Base-by-base conservation (phyloP, 1,140 invertebrate species). In the Caenorhabditis briggsae region DNA sequence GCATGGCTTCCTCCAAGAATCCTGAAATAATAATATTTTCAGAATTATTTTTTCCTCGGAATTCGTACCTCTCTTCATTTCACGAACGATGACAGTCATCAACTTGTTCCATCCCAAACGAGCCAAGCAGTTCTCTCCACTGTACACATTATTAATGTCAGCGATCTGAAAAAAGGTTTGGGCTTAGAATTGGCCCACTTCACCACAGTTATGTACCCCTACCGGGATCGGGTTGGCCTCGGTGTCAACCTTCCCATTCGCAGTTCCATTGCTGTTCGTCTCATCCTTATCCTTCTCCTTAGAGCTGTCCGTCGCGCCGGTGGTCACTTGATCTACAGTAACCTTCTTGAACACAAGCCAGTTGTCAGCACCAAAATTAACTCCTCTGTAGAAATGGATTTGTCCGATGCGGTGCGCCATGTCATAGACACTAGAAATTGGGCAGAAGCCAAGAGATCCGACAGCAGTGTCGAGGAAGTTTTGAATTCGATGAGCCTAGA, bases 321-420 rank as follows among this genome's bases (percentile, higher is more conserved):
- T 82, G 5, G 87, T 88, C 20, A 88, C 87, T 65, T 89, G 88
- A 78, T 89, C 89, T 14, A 89, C 89, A 14, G 89, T 86, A 18
- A 89, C 89, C 25, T 88, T 88, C 83, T 89, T 89, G 88, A 89
- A 89, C 2, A 89, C 89, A 9, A 89, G 82, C 89, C 89, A 89
- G 82, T 89, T 89, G 46, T 88, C 88, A 8, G 89, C 89, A 48
- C 88, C 89, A 64, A 89, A 89, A 55, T 89, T 89, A 82, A 89
- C 89, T 83, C 89, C 89, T 78, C 88, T 55, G 61, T 89, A 89
- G 82, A 89, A 89, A 58, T 89, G 89, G 50, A 89, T 89, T 43
- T 89, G 89, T n/a, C 89, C 89, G 50, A 89, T 89, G 20, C 89
- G 59, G 53, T 88, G 88, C 18, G 89, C 89, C 89, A 89, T 89